Base-by-base conservation (phyloP, 2,797 vertebrate genomes). In the Coracias cyanogaster region DNA sequence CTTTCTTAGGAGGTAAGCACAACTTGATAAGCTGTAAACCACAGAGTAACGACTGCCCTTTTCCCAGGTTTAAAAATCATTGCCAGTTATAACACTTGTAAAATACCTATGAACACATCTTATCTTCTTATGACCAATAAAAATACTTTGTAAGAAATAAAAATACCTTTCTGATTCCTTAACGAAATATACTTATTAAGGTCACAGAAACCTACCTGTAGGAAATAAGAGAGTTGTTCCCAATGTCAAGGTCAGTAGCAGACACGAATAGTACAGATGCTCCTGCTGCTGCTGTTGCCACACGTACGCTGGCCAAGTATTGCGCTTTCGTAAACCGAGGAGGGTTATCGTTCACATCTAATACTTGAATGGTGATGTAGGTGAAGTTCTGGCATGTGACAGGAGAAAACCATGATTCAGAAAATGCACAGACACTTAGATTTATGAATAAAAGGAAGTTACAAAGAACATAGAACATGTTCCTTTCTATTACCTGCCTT, bases 341-440 rank as follows among this genome's bases (percentile, higher is more conserved):
- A 31, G 35, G 57, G 84, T 98, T 98, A 86, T 99, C 98, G 8
- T 98, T 98, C 76, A 98, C 41, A 46, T 99, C 98, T 3, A 87
- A 58, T 31, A 98, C 66, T 4, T 52, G 96, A 80, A 99, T 89
- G 45, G 52, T 97, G 93, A 98, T 15, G 5, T 76, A 84, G 41
- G 98, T 98, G 92, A 98, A 55, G 87, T 97, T 98, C 98, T 98
- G 94, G n/a, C 4, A 12, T 13, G 78, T 22, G 65, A 45, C 24
- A 94, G 82, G 35, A 89, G 60, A 94, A 81, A 94, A 41, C 1
- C 72, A 18, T 5, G 19, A 24, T 28, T 93, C 54, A 91, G 73
- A 52, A 93, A 72, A 91, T 22, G 54, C 58, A 58, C 33, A 54
- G 39, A 6, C 28, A 43, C 1, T 57, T n/a, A 12, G 11, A 29